Evolutionary conservation across 2,888 invertebrate genomes (phyloP), one percentile per base, ranked within the genome.

Genomic region (Ennomos fuscantarius): DNA sequence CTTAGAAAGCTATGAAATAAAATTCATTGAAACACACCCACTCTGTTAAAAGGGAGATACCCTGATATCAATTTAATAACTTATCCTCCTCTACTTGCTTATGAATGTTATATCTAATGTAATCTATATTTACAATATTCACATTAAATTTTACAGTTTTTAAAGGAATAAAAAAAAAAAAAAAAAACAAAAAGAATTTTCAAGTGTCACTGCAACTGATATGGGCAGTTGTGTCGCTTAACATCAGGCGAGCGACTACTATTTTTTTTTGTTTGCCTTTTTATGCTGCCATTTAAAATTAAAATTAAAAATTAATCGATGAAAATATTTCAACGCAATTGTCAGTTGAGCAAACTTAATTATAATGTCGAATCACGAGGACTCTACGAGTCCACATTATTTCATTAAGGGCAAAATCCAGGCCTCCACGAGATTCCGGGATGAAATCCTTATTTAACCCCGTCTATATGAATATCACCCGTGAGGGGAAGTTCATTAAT

Each of bases 61-160:
- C 91, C 91, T 90, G 90, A 91, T 90, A 89, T 89, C 84, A 86
- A 84, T 86, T 62, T 60, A 63, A 76, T 77, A 81, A 79, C 73
- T 78, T 82, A 78, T 67, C 73, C 72, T 75, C 73, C 76, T 73
- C 85, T 87, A 87, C 82, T 78, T 77, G 74, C 69, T 76, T 74
- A 71, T 69, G 74, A 76, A 78, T 72, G 56, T 83, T 77, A 73
- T 76, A 69, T 66, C 82, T 86, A 86, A 66, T 83, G 87, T 86
- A 46, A 24, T 24, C 24, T 24, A 24, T 24, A 24, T 24, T 24
- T 24, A 24, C 54, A 59, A 10, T 69, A 73, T 76, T 69, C 85
- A 86, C 86, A 84, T 53, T n/a, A n/a, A 40, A 32, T 76, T 34
- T 39, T 69, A 76, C 73, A 63, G 68, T 51, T 36, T 56, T 69